Evolutionary conservation across 2,113 vertebrate genomes (phyloP).

Genomic region (Phalacrocorax carbo): DNA sequence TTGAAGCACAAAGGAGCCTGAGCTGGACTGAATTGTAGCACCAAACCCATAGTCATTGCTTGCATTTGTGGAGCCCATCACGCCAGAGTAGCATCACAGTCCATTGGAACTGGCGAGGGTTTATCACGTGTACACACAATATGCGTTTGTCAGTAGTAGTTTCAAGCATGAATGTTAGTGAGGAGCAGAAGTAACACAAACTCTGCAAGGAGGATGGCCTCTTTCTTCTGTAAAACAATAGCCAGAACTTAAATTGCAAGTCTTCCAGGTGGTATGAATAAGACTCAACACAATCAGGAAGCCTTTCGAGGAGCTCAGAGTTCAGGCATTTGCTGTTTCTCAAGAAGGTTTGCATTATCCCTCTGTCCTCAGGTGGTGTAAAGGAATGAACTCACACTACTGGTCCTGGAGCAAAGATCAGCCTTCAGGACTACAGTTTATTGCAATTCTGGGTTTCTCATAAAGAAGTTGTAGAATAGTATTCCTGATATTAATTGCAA

Average conservation of each 20-base stretch:
- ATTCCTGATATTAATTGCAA: not conserved
- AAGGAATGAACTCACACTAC: not conserved
- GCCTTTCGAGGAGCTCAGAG: not conserved
- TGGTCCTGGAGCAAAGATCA: not conserved
- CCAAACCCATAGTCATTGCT: not conserved
- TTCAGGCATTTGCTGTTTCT: not conserved
- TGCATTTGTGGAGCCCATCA: not conserved
- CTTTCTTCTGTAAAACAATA: not conserved
- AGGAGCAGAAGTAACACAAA: not conserved
- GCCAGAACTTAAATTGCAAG: not conserved
- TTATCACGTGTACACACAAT: not conserved
- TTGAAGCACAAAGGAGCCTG: not conserved
- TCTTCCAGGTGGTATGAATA: not conserved
- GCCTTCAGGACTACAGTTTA: not conserved
- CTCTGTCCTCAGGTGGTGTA: not conserved
- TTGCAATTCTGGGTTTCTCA: not conserved
- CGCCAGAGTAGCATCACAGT: fast-evolving
- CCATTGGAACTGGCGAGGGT: fast-evolving
- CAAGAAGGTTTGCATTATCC: not conserved
- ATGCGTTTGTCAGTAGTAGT: not conserved
- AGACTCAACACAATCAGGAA: not conserved
- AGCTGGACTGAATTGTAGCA: not conserved
- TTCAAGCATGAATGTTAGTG: not conserved
- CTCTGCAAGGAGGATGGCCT: not conserved
- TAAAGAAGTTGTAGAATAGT: not conserved